Evolutionary conservation across 1,140 invertebrate species (phyloP), one percentile per base, ranked within the genome.

Genomic region (Megalonaias nervosa): DNA sequence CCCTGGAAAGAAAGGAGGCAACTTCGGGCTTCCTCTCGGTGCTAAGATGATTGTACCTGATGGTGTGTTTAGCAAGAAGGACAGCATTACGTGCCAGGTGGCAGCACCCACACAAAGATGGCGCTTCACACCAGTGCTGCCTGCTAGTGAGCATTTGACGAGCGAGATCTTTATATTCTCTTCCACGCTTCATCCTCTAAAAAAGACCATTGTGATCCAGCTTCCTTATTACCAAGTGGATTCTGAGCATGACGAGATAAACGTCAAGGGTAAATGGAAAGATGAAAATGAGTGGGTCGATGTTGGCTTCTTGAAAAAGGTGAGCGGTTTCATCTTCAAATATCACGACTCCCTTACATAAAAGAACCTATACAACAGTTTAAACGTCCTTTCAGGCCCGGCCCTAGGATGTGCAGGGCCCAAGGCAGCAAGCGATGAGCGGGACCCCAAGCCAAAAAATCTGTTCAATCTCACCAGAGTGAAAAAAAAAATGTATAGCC

Each of bases 211-310:
- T 1, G 80, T 89, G 21, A 64, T 88, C 9, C 77, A 84, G 58
- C 79, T 88, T 48, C 88, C 85, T 13, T 87, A 84, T 65, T 82
- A 85, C 55, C 77, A 77, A 19, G 80, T 85, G 13, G 81, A 85
- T 48, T 60, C 71, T 3, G 77, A 85, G 38, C 79, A 82, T 65
- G 74, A 75, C 19, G 85, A 89, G 48, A 81, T 89, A 9, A 87
- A 88, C 56, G 85, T 88, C 1, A 87, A 85, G 71, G 86, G 83
- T 4, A 82, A 82, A 75, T 87, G 86, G 85, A 83, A 80, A 16
- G 85, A 83, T 55, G 85, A 85, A 66, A 76, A 72, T 14, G 84
- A 86, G 23, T 88, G 86, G 86, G 81, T 84, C 15, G 79, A 88
- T 76, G 79, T 86, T 21, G 85, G 83, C n/a, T 86, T 87, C 67